Evolutionary conservation across 2,888 invertebrate genomes (phyloP).

Genomic region (Phrixothrix hirtus): DNA sequence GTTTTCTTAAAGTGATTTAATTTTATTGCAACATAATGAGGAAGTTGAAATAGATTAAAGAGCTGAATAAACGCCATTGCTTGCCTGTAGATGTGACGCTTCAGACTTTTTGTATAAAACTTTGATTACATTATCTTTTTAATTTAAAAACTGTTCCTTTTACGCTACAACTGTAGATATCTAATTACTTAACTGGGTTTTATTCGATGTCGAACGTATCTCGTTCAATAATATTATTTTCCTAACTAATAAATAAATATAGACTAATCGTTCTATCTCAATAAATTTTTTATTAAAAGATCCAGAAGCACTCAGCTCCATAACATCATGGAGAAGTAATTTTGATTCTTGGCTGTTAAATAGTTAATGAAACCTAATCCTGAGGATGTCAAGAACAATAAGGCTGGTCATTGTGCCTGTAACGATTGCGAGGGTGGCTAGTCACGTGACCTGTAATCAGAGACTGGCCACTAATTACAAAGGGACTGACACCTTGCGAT

Average conservation of each 20-base stretch:
- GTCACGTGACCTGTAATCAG: conserved; percentile 54
- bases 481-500: conserved; percentile 37
- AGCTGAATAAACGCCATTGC: too few relatives aligned
- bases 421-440: conserved; percentile 46
- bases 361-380: conserved; percentile 47
- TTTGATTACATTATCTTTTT: too few relatives aligned
- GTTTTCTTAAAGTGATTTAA: too few relatives aligned
- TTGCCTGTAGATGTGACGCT: too few relatives aligned
- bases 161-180: too few relatives aligned
- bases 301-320: background rate
- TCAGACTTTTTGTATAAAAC: too few relatives aligned
- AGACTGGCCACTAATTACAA: conserved; percentile 51
- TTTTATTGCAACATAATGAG: too few relatives aligned
- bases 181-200: too few relatives aligned
- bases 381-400: conserved; percentile 49
- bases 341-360: conserved; percentile 37
- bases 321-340: conserved; percentile 9
- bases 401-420: conserved; percentile 46
- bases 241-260: background rate
- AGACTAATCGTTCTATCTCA: background rate
- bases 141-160: too few relatives aligned
- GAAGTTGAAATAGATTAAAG: too few relatives aligned
- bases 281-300: background rate
- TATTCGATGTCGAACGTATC: too few relatives aligned
- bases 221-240: too few relatives aligned